Conservation (phyloP, 2,888 invertebrate genomes). For the Mongoloraphidia duomilia region DNA sequence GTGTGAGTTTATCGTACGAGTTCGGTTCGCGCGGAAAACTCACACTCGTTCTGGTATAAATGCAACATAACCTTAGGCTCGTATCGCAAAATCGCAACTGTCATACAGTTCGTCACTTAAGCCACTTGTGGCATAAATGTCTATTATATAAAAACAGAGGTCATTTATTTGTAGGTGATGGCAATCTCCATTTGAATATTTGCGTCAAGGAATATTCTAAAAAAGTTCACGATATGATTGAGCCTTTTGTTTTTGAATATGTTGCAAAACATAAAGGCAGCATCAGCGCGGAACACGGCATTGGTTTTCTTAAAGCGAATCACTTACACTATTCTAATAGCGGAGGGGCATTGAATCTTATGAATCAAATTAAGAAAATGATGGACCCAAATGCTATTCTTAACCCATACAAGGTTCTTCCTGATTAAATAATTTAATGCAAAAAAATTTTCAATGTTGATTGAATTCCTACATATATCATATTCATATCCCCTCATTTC, state of each 20-base stretch:
- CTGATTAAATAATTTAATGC: slow-evolving; percentile 13
- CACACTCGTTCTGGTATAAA: too few relatives aligned
- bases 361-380: slow-evolving; percentile 67
- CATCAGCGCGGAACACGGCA: slow-evolving; percentile 91
- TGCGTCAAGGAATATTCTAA: slow-evolving; percentile 47
- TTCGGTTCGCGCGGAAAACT: not conserved
- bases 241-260: slow-evolving; percentile 81
- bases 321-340: slow-evolving; percentile 68
- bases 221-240: slow-evolving; percentile 47
- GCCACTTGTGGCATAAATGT: too few relatives aligned
- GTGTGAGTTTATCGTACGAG: not conserved
- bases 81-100: too few relatives aligned
- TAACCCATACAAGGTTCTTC: slow-evolving; percentile 85
- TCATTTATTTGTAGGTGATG: slow-evolving; percentile 49
- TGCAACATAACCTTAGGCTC: too few relatives aligned
- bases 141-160: not conserved
- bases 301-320: slow-evolving; percentile 75
- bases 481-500: too few relatives aligned
- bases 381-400: slow-evolving; percentile 90
- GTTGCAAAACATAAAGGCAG: slow-evolving; percentile 68
- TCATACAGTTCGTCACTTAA: too few relatives aligned
- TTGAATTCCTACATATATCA: too few relatives aligned
- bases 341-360: slow-evolving; percentile 53
- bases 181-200: slow-evolving; percentile 87
- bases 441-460: too few relatives aligned